Evolutionary conservation across 2,888 invertebrate species (phyloP).

Genomic region (Mactromeris polynyma): DNA sequence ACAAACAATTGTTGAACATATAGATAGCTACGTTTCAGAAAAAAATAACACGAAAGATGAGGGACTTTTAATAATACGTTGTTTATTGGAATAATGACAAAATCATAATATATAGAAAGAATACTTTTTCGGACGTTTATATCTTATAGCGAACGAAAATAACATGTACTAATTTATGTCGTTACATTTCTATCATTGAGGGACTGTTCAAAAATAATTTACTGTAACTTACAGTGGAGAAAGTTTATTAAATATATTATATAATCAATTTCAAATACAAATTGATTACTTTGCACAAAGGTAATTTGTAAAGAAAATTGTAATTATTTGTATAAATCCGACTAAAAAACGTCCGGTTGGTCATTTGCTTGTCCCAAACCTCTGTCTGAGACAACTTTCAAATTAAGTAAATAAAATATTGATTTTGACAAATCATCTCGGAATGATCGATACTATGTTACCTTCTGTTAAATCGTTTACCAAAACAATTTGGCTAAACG

Average conservation of each 20-base stretch:
- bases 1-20: too few relatives aligned
- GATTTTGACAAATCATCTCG: conserved; percentile 14
- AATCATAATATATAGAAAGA: too few relatives aligned
- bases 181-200: too few relatives aligned
- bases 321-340: neutral
- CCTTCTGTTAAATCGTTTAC: conserved; percentile 7
- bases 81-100: too few relatives aligned
- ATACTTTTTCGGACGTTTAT: too few relatives aligned
- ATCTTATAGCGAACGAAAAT: too few relatives aligned
- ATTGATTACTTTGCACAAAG: neutral
- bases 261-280: neutral
- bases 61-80: too few relatives aligned
- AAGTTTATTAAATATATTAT: neutral
- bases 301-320: neutral
- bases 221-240: too few relatives aligned
- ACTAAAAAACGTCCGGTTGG: neutral
- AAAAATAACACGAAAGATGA: too few relatives aligned
- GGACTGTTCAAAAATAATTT: too few relatives aligned
- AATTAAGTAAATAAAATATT: conserved; percentile 22
- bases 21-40: too few relatives aligned
- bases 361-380: neutral
- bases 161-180: too few relatives aligned
- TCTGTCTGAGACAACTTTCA: neutral
- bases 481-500: conserved; percentile 55
- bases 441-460: conserved; percentile 5